These are phyloP conservation scores for Melanostigma gelatinosum DNA, from an alignment of 2,113 vertebrate species.

Conservation along the genomic window DNA sequence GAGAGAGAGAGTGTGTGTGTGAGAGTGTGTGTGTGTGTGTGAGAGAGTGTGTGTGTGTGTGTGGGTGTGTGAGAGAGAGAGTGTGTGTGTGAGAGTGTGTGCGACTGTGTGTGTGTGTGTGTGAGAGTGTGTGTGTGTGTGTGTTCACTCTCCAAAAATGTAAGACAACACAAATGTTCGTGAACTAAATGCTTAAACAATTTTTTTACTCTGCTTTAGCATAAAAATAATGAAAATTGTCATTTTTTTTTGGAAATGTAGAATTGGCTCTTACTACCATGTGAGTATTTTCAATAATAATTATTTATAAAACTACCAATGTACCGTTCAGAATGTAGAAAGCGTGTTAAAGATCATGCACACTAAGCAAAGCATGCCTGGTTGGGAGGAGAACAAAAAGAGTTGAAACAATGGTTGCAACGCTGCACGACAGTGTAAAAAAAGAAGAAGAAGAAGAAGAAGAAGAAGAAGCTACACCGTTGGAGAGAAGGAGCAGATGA, in stretches of 20 bases:
- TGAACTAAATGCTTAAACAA: neutral
- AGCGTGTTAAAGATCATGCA: slow-evolving; percentile 20
- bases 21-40: neutral
- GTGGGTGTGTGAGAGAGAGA: too few relatives aligned
- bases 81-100: too few relatives aligned
- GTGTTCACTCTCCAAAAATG: neutral
- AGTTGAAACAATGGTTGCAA: slow-evolving; percentile 16
- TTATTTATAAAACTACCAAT: neutral
- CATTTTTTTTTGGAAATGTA: neutral
- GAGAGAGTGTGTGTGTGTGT: too few relatives aligned
- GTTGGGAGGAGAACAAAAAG: neutral
- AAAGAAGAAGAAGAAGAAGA: slow-evolving; percentile 39
- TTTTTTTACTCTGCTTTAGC: too few relatives aligned
- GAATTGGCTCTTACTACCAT: neutral
- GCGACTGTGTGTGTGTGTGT: too few relatives aligned
- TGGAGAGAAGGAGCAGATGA: slow-evolving; percentile 66
- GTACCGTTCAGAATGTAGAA: slow-evolving; percentile 3
- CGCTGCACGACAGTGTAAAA: slow-evolving; percentile 15
- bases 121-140: too few relatives aligned
- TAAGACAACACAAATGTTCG: neutral
- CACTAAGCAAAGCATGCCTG: slow-evolving; percentile 29
- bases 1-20: neutral
- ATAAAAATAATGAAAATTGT: neutral
- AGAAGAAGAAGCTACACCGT: slow-evolving; percentile 18
- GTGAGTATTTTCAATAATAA: neutral